Base-by-base conservation (phyloP, 2,113 vertebrate genomes). In the Hirundichthys speculiger region DNA sequence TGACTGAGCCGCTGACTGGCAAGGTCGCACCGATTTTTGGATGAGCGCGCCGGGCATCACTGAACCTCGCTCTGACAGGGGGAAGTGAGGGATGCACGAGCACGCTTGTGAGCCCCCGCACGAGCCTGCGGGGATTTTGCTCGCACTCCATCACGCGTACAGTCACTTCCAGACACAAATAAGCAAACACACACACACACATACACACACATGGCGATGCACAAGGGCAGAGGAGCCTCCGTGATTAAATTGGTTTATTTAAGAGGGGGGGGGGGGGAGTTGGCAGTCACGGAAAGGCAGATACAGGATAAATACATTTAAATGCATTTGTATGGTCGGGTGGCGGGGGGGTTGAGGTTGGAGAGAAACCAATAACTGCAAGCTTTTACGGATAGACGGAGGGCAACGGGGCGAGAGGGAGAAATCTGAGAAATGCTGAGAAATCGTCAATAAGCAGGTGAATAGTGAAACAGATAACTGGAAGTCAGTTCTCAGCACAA, bases 171-270 rank as follows among this genome's bases (percentile, higher is more conserved):
- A 2, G 51, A 45, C 11, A 19, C 43, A 30, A 74, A 53, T 62
- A 22, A 14, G n/a, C n/a, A n/a, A n/a, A n/a, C n/a, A 49, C 57
- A 73, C 52, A 70, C 46, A 64, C 19, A 34, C 30, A 34, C 16
- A 53, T 62, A 22, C n/a, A 52, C 57, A 73, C 56, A 68, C 46
- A 64, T 16, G 51, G 16, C 60, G 51, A 69, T 49, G 58, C 73
- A 82, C 69, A 63, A 77, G 76, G 80, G 81, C 77, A 73, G 76
- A 77, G 79, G 75, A 76, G 83, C 66, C 46, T 72, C 57, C 66
- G 38, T 77, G 88, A 88, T 86, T 85, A 86, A 86, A 88, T 86
- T 82, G 82, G 82, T 69, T 82, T 86, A 85, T 88, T 84, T 80
- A 81, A 80, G 64, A 78, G 69, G 63, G 71, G 67, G 34, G 58